Percentiles rank a stretch among this genome's conserved stretches.
Conservation (phyloP, 2,888 invertebrate species). For the Eulithis testata region DNA sequence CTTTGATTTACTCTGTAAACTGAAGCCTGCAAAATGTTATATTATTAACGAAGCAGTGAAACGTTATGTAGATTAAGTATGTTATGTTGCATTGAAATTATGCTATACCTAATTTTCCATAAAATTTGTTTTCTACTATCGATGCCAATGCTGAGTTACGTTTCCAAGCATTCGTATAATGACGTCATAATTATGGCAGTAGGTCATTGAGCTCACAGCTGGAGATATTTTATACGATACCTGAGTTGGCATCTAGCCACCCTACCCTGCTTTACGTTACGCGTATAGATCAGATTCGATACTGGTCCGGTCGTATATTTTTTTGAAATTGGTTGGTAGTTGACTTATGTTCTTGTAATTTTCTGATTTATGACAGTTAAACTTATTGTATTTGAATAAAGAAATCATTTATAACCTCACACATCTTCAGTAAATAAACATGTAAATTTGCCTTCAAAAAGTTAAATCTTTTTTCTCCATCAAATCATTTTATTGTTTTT, state of each 20-base stretch:
- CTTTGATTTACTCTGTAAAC: neutral
- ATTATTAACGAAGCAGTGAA: neutral
- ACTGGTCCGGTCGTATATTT: constrained; percentile 18
- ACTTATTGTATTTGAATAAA: too few relatives aligned
- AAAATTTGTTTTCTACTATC: neutral
- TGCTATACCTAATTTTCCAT: neutral
- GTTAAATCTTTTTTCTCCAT: too few relatives aligned
- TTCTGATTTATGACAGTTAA: neutral
- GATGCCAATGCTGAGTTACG: neutral
- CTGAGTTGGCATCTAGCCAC: constrained; percentile 30
- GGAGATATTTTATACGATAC: constrained; percentile 24
- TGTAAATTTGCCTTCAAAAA: neutral
- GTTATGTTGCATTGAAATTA: neutral
- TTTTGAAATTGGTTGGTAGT: neutral
- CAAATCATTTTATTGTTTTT: neutral
- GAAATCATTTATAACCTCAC: neutral
- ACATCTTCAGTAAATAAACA: too few relatives aligned
- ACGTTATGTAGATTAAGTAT: neutral
- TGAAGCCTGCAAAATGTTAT: neutral
- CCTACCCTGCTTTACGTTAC: constrained; percentile 13
- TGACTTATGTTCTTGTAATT: neutral
- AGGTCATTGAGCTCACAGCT: constrained; percentile 22
- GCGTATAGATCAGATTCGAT: constrained; percentile 27
- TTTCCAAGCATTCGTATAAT: constrained; percentile 3
- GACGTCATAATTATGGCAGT: constrained; percentile 13